These are phyloP conservation scores for Muntiacus reevesi DNA, from an alignment of 2,113 vertebrate genomes.

Conservation along the genomic window DNA sequence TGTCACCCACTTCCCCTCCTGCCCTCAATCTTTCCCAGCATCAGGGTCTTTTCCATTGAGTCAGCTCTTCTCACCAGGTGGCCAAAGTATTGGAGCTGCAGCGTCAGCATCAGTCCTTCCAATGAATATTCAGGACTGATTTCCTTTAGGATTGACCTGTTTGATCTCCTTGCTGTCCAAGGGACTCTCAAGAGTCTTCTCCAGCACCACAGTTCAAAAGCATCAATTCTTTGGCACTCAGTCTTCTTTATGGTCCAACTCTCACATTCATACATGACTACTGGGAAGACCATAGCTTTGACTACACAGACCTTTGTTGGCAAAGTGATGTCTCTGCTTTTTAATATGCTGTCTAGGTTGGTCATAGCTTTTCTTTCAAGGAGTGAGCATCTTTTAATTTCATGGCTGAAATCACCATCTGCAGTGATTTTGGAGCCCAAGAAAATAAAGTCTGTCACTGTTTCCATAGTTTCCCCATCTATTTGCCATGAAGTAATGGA, in stretches of 20 bases:
- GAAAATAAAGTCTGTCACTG: background rate
- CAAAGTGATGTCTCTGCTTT: background rate
- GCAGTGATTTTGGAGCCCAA: background rate
- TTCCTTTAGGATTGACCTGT: background rate
- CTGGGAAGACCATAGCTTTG: background rate
- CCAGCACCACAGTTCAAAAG: background rate
- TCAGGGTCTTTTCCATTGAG: background rate
- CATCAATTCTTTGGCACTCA: background rate
- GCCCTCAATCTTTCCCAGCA: background rate
- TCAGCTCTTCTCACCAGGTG: fast-evolving
- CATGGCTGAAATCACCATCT: background rate
- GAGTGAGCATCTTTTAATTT: background rate
- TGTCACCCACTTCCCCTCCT: fast-evolving
- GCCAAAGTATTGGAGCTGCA: background rate
- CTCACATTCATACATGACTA: background rate
- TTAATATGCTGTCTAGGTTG: background rate
- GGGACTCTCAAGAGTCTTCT: background rate
- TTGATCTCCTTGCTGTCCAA: background rate
- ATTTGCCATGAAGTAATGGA: background rate
- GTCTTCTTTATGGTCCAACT: background rate
- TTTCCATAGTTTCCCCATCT: background rate
- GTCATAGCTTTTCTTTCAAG: background rate
- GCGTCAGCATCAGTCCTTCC: background rate
- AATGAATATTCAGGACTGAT: background rate
- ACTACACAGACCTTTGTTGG: background rate